These are phyloP conservation scores for Eilema caniola DNA, from an alignment of 2,888 invertebrate genomes.

Conservation along the genomic window DNA sequence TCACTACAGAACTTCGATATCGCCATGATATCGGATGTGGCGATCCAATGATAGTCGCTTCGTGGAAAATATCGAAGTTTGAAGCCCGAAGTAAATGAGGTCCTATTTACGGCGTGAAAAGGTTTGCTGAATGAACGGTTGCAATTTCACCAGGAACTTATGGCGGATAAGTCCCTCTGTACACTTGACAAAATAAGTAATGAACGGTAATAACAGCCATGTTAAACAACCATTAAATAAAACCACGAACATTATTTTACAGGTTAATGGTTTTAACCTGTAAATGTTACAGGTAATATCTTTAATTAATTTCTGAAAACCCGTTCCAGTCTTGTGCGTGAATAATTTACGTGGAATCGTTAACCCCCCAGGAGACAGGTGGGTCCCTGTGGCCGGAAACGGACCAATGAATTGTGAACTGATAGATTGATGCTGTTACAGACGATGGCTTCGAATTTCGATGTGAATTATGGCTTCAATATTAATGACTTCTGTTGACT, in stretches of 20 bases:
- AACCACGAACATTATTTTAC: background rate
- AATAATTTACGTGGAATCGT: constrained; percentile 13
- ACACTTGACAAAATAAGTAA: background rate
- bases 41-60: no score
- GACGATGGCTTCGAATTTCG: background rate
- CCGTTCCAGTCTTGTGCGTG: constrained; percentile 8
- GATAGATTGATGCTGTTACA: constrained; percentile 4
- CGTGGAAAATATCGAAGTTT: no score
- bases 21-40: no score
- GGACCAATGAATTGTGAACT: constrained; percentile 6
- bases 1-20: no score
- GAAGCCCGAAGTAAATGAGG: no score
- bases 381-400: constrained; percentile 7
- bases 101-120: no score
- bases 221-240: background rate
- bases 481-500: no score
- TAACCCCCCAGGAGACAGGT: constrained; percentile 5
- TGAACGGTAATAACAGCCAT: background rate
- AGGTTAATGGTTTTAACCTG: constrained; percentile 1
- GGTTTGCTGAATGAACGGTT: no score
- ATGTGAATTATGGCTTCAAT: background rate
- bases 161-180: background rate
- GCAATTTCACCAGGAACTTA: no score
- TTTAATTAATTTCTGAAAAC: constrained; percentile 14
- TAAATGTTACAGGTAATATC: constrained; percentile 4